Percentiles rank a stretch among this genome's conserved stretches.
Evolutionary conservation across 2,797 vertebrate species (phyloP).

Genomic region (Sylvilagus floridanus): DNA sequence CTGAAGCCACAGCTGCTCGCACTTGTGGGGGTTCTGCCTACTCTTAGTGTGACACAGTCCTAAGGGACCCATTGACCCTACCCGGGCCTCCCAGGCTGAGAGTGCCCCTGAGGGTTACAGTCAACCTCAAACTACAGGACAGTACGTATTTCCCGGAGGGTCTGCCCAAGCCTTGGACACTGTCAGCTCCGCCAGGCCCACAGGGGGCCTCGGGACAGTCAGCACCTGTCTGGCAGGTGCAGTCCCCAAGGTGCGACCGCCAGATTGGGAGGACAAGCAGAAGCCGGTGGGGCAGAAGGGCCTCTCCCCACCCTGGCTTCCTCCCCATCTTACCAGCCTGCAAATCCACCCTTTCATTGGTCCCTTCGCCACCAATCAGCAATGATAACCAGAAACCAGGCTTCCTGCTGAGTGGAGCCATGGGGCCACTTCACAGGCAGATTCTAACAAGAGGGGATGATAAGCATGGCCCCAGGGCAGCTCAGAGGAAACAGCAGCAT

Average conservation of each 20-base stretch:
- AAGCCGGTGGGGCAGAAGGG: not conserved
- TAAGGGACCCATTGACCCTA: no score
- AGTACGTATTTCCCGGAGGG: not conserved
- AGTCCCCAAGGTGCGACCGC: not conserved
- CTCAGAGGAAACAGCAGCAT: not conserved
- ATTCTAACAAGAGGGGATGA: not conserved
- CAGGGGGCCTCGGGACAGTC: not conserved
- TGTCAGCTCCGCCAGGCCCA: not conserved
- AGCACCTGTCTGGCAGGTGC: no score
- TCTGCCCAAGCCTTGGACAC: not conserved
- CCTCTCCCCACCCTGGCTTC: not conserved
- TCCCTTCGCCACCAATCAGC: not conserved
- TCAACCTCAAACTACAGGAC: not conserved
- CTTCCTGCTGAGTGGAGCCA: not conserved
- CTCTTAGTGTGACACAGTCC: not conserved
- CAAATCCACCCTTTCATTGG: no score
- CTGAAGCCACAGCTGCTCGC: not conserved
- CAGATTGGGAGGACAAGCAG: not conserved
- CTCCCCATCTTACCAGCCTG: not conserved
- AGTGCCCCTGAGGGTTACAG: not conserved
- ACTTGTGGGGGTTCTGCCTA: not conserved
- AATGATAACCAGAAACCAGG: not conserved
- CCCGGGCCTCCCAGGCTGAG: not conserved
- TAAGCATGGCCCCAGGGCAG: not conserved
- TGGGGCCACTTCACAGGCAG: not conserved